phyloP scores from a whole-genome alignment of 1,140 invertebrate species.

The Ruditapes philippinarum region DNA sequence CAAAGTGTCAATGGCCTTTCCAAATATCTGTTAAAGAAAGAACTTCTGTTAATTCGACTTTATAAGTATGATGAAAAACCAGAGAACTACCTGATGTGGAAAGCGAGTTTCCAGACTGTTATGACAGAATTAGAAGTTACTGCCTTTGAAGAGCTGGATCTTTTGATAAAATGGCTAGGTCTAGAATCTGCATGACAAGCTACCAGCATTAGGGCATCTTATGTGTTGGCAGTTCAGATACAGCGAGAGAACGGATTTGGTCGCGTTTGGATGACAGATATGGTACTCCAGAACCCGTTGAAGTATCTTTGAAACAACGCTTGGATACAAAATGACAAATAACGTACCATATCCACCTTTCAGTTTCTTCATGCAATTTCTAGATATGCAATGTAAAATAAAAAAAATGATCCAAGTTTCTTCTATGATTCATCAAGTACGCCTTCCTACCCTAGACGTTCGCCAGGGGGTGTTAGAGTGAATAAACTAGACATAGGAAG shows the following conservation, averaged over 20 bases:
- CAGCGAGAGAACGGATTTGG: constrained; percentile 28
- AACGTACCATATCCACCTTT: constrained; percentile 53
- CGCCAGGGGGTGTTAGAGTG: not conserved
- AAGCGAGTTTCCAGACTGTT: not conserved
- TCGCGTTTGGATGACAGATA: constrained; percentile 56
- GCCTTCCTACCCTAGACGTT: constrained; percentile 3
- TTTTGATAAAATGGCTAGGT: not conserved
- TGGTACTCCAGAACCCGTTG: constrained; percentile 48
- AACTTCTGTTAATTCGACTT: not conserved
- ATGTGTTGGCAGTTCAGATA: not conserved
- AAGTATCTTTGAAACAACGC: constrained; percentile 50
- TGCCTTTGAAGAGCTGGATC: not conserved
- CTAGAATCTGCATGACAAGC: not conserved
- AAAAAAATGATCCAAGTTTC: constrained; percentile 67
- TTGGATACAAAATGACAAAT: constrained; percentile 41
- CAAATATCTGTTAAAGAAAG: not conserved
- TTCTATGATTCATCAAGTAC: not conserved
- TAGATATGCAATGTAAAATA: constrained; percentile 4
- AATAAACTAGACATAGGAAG: not conserved
- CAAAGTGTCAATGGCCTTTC: not conserved
- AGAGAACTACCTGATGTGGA: not conserved
- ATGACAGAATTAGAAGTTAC: not conserved
- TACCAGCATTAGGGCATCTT: constrained; percentile 26
- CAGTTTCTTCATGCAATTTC: constrained; percentile 36
- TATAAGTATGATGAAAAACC: constrained; percentile 5